These are phyloP conservation scores for Ianthella basta DNA, from an alignment of 37 sponge, comb jelly and placozoan genomes.

Conservation along the genomic window DNA sequence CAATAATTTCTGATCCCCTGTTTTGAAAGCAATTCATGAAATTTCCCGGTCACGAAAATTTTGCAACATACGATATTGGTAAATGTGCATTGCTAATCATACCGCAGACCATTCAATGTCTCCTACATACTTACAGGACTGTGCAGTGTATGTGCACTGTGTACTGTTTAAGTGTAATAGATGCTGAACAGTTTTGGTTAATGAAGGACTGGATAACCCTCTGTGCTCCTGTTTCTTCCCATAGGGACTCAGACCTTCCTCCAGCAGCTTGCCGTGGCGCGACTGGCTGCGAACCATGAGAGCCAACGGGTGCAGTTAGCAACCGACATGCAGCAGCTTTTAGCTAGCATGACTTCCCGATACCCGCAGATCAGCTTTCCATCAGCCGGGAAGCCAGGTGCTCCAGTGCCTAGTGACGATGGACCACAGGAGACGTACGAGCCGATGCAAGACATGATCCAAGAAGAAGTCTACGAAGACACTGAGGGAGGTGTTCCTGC, in stretches of 20 bases:
- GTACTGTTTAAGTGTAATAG: too few relatives aligned
- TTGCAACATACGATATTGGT: too few relatives aligned
- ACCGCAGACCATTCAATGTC: too few relatives aligned
- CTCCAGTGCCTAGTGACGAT: slow-evolving; percentile 26
- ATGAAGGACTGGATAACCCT: too few relatives aligned
- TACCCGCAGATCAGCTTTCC: slow-evolving; percentile 45
- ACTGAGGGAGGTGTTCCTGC: slow-evolving; percentile 11
- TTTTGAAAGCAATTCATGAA: too few relatives aligned
- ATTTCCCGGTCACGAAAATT: too few relatives aligned
- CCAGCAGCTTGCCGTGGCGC: slow-evolving; percentile 36
- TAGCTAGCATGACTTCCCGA: slow-evolving; percentile 36
- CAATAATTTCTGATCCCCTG: too few relatives aligned
- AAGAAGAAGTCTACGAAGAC: slow-evolving; percentile 24
- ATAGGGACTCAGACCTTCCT: slow-evolving; percentile 65
- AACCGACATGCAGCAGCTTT: slow-evolving; percentile 1
- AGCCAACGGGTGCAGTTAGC: slow-evolving; percentile 33
- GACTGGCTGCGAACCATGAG: slow-evolving; percentile 48
- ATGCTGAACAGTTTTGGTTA: too few relatives aligned
- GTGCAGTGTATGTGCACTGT: too few relatives aligned
- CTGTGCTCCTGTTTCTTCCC: not conserved
- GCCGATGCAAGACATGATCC: not conserved
- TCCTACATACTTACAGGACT: too few relatives aligned
- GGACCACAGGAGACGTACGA: slow-evolving; percentile 67
- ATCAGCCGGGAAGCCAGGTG: not conserved
- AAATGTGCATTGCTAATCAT: too few relatives aligned